Percentiles rank a stretch among this genome's conserved stretches.
Conservation (phyloP, 2,888 invertebrate genomes). For the Podotricha telesiphe region DNA sequence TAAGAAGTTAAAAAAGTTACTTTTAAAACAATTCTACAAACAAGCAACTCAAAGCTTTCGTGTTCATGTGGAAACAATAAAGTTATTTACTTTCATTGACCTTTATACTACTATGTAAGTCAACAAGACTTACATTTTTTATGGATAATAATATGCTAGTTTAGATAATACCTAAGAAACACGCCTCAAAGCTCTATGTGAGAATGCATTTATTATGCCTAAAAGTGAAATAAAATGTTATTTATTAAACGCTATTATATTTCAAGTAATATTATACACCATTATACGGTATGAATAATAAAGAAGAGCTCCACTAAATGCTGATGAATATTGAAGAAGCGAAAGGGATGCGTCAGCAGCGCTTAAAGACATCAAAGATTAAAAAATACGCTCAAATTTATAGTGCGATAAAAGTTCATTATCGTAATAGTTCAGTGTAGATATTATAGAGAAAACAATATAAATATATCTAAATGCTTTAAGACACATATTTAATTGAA, state of each 20-base stretch:
- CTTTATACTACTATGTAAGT: not conserved
- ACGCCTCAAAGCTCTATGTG: not conserved
- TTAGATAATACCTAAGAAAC: not conserved
- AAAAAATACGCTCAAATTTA: constrained; percentile 14
- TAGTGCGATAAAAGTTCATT: constrained; percentile 7
- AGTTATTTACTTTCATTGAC: not conserved
- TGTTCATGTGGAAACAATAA: not conserved
- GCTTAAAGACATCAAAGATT: constrained; percentile 30
- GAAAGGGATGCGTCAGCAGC: constrained; percentile 41
- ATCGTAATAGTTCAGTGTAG: constrained; percentile 1
- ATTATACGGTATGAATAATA: constrained; percentile 38
- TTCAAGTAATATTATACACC: constrained; percentile 28
- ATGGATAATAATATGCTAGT: not conserved
- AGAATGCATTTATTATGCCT: not conserved
- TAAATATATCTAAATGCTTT: not conserved
- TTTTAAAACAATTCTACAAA: constrained; percentile 1
- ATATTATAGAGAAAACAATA: not conserved
- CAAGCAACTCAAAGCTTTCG: not conserved
- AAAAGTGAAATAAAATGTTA: not conserved
- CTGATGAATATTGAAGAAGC: constrained; percentile 41
- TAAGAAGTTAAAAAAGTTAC: constrained; percentile 1
- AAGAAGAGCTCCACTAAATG: constrained; percentile 36
- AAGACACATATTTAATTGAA: too few relatives aligned
- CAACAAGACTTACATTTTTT: too few relatives aligned
- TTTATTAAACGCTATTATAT: constrained; percentile 22